A percentile compares a stretch with the other conserved stretches of the same genome.
phyloP scores from a whole-genome alignment of 2,113 vertebrate species.

The Cairina moschata region DNA sequence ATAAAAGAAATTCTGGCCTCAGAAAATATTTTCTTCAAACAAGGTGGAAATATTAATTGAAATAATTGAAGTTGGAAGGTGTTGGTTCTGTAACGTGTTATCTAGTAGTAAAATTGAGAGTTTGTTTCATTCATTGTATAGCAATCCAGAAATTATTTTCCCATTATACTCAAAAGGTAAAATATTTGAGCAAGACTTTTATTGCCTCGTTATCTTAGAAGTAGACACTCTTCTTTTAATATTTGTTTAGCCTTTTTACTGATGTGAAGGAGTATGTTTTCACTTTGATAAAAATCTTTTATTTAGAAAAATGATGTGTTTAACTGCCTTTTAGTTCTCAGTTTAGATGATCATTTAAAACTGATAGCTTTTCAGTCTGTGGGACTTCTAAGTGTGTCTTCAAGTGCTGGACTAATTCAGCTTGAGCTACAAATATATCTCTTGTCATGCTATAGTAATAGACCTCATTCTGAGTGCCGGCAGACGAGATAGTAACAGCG shows the following conservation, averaged over 20 bases:
- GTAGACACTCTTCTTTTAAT: neutral
- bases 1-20: conserved; percentile 48
- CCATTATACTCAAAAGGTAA: neutral
- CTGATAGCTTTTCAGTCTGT: neutral
- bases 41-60: conserved; percentile 28
- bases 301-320: neutral
- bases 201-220: neutral
- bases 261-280: neutral
- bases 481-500: neutral
- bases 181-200: neutral
- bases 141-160: neutral
- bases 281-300: neutral
- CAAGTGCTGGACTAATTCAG: neutral
- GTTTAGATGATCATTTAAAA: neutral
- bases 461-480: neutral
- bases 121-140: neutral
- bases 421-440: neutral
- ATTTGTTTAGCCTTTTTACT: neutral
- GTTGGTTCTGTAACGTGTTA: neutral
- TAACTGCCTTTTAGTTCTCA: neutral
- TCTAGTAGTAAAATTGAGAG: neutral
- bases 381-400: neutral
- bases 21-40: conserved; percentile 45
- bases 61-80: neutral
- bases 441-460: neutral